Evolutionary conservation across 1,140 invertebrate species (phyloP).

Genomic region (Hestina assimilis): DNA sequence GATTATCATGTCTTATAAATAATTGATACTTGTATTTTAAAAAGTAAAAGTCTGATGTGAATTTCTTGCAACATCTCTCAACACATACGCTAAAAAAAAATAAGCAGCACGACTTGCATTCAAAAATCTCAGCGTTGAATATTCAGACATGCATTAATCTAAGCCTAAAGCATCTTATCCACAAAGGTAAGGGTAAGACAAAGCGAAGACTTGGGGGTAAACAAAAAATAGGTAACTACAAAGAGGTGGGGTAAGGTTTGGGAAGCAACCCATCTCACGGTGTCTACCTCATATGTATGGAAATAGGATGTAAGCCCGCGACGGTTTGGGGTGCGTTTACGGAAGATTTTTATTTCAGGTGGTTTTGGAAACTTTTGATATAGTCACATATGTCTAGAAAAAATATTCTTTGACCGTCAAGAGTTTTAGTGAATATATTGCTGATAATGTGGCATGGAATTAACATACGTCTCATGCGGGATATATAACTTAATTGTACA

Average conservation of each 20-base stretch:
- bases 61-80: background rate
- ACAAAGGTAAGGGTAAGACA: conserved; percentile 20
- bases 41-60: too few relatives aligned
- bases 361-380: too few relatives aligned
- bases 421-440: too few relatives aligned
- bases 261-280: conserved; percentile 28
- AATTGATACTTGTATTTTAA: too few relatives aligned
- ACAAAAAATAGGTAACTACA: conserved; percentile 37
- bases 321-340: conserved; percentile 24
- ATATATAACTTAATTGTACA: too few relatives aligned
- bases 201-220: conserved; percentile 19
- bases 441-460: too few relatives aligned
- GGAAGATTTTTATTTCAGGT: background rate
- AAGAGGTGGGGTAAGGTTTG: conserved; percentile 33
- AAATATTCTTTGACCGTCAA: too few relatives aligned
- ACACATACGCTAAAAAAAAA: background rate
- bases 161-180: conserved; percentile 27
- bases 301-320: conserved; percentile 45
- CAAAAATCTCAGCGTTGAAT: conserved; percentile 1
- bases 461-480: too few relatives aligned
- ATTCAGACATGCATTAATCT: conserved; percentile 22
- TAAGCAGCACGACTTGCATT: background rate
- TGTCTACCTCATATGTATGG: conserved; percentile 51
- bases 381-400: too few relatives aligned
- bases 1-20: too few relatives aligned